Evolutionary conservation across 2,113 vertebrate genomes (phyloP).

Genomic region (Colaptes auratus): DNA sequence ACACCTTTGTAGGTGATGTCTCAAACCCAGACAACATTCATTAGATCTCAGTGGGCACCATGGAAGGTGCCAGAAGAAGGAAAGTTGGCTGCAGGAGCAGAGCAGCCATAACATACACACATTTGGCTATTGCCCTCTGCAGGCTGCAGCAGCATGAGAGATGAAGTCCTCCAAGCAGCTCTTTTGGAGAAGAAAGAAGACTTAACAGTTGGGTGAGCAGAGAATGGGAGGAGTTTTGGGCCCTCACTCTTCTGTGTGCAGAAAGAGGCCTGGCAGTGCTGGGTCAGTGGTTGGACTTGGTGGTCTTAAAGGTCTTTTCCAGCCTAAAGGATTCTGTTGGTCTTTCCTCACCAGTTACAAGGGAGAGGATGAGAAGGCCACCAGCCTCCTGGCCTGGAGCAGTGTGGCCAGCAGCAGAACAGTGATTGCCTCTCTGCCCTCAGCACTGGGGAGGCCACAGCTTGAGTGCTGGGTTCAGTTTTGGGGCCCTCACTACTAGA

Average conservation of each 20-base stretch:
- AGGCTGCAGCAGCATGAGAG: background rate
- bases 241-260: background rate
- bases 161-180: background rate
- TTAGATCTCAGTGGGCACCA: background rate
- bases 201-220: background rate
- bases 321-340: too few species aligned
- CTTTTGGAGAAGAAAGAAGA: background rate
- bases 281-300: too few species aligned
- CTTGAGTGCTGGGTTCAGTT: too few species aligned
- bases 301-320: too few species aligned
- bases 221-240: background rate
- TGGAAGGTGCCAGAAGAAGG: background rate
- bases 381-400: too few species aligned
- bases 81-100: background rate
- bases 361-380: too few species aligned
- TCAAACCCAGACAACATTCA: background rate
- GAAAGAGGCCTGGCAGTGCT: background rate
- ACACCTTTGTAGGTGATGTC: background rate
- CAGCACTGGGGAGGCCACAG: too few species aligned
- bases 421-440: too few species aligned
- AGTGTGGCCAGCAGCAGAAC: too few species aligned
- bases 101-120: background rate
- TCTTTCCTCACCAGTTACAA: too few species aligned
- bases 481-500: too few species aligned
- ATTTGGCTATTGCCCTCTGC: background rate